These are phyloP conservation scores for Aplochiton taeniatus DNA, from an alignment of 2,797 vertebrate species.

Conservation along the genomic window DNA sequence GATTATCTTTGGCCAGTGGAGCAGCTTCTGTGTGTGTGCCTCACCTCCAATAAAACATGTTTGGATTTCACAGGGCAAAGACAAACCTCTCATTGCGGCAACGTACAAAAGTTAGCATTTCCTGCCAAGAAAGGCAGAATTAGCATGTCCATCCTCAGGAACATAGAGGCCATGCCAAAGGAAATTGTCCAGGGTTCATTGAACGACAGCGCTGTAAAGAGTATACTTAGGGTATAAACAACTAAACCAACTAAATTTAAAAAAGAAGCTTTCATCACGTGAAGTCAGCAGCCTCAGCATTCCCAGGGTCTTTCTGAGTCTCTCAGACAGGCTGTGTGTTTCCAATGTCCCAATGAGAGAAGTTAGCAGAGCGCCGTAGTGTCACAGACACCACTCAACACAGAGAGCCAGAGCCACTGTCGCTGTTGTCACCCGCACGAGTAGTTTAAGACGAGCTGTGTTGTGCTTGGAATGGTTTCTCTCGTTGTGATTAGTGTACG, in stretches of 20 bases:
- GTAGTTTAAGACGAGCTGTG: constrained; percentile 48
- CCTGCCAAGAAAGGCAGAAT: constrained; percentile 15
- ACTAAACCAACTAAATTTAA: constrained; percentile 28
- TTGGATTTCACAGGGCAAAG: constrained; percentile 2
- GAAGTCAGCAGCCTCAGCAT: constrained; percentile 35
- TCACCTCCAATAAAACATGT: neutral
- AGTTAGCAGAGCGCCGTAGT: constrained; percentile 49
- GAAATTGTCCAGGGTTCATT: constrained; percentile 34
- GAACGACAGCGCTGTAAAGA: constrained; percentile 40
- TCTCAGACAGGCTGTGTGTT: constrained; percentile 53
- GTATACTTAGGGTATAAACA: constrained; percentile 38
- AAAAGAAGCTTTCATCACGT: constrained; percentile 58
- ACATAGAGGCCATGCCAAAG: constrained; percentile 7
- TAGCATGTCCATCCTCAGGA: neutral
- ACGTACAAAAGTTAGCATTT: constrained; percentile 17
- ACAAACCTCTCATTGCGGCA: constrained; percentile 15
- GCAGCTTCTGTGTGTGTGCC: no score
- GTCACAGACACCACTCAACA: constrained; percentile 51
- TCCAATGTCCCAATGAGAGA: constrained; percentile 58
- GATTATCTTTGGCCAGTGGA: neutral
- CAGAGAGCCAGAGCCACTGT: constrained; percentile 33
- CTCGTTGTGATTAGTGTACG: neutral
- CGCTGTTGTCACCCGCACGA: constrained; percentile 34
- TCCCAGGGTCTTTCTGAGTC: constrained; percentile 47
- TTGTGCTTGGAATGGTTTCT: constrained; percentile 64